Evolutionary conservation across 2,888 invertebrate genomes (phyloP).

Genomic region (Lithosia quadra): DNA sequence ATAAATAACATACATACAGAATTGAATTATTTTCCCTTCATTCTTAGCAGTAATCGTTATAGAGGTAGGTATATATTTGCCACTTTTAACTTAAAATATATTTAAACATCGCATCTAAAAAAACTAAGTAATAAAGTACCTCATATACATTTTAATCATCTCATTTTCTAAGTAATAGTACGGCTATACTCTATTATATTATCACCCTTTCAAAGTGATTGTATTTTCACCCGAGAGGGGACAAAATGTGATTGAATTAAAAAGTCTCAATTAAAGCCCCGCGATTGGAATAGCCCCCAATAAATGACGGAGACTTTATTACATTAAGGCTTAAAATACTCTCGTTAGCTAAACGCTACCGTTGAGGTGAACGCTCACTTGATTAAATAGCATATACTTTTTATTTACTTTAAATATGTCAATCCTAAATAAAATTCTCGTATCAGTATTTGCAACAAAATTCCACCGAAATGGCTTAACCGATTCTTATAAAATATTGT

Average conservation of each 20-base stretch:
- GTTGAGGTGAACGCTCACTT: slow-evolving; percentile 4
- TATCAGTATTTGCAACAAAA: too few species aligned
- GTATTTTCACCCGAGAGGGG: background rate
- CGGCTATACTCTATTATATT: background rate
- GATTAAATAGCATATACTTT: background rate
- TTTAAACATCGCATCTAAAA: background rate
- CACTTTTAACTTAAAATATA: too few species aligned
- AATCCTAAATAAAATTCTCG: too few species aligned
- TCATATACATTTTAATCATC: background rate
- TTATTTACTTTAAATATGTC: background rate
- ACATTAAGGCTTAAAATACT: slow-evolving; percentile 19
- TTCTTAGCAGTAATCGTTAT: too few species aligned
- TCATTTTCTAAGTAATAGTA: background rate
- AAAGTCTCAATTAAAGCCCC: slow-evolving; percentile 17
- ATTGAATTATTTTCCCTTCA: too few species aligned
- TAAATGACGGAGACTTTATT: slow-evolving; percentile 21
- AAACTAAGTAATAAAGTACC: background rate
- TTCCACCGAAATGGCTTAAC: too few species aligned
- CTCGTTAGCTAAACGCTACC: slow-evolving; percentile 14
- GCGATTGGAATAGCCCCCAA: slow-evolving; percentile 18
- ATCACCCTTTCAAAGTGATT: background rate
- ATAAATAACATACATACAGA: too few species aligned
- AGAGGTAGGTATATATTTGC: too few species aligned
- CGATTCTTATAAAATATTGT: too few species aligned
- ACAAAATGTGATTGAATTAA: slow-evolving; percentile 16